Evolutionary conservation across 2,888 invertebrate species (phyloP).

Genomic region (Nymphalis c-album): DNA sequence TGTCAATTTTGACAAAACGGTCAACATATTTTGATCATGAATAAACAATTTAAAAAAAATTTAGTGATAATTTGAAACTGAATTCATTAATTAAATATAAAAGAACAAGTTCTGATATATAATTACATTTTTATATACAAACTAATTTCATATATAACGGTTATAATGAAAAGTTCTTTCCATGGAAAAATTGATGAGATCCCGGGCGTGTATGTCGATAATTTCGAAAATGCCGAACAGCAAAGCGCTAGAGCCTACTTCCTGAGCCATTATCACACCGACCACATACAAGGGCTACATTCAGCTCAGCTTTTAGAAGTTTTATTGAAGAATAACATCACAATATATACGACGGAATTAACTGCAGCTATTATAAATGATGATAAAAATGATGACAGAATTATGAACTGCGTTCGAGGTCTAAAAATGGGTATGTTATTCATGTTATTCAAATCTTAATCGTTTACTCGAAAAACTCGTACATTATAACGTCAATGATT

Average conservation of each 20-base stretch:
- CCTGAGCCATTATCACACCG: constrained; percentile 84
- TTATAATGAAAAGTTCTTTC: constrained; percentile 66
- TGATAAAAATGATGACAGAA: constrained; percentile 35
- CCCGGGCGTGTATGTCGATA: constrained; percentile 83
- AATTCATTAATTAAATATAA: no score
- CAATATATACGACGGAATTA: constrained; percentile 53
- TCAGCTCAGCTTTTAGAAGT: constrained; percentile 32
- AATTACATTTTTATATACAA: no score
- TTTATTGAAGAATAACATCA: constrained; percentile 39
- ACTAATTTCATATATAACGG: no score
- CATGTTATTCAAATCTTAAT: no score
- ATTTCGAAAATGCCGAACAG: constrained; percentile 73
- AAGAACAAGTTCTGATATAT: no score
- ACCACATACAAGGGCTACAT: constrained; percentile 82
- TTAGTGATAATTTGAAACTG: no score
- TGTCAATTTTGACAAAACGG: no score
- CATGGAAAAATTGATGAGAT: constrained; percentile 82
- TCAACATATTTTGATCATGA: no score
- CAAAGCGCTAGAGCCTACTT: constrained; percentile 79
- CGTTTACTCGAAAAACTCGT: no score
- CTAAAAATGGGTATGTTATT: constrained; percentile 50
- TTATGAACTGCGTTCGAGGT: constrained; percentile 45
- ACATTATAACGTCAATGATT: no score
- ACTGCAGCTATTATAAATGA: constrained; percentile 51
- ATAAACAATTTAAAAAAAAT: no score